Evolutionary conservation across 2,113 vertebrate species (phyloP).

Genomic region (Cheilinus undulatus): DNA sequence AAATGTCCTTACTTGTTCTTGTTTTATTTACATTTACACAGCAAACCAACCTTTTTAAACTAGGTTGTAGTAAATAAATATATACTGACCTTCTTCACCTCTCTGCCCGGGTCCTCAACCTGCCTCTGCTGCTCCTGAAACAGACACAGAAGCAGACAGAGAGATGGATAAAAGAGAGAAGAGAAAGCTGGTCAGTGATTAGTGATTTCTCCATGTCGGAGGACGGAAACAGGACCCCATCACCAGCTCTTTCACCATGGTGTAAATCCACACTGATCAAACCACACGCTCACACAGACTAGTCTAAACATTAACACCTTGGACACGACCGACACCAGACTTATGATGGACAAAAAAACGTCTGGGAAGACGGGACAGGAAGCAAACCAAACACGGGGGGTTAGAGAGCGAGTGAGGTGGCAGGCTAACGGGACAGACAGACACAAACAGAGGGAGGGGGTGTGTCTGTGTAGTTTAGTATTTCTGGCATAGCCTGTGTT

Average conservation of each 20-base stretch:
- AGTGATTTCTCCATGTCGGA: neutral
- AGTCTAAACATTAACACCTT: constrained; percentile 15
- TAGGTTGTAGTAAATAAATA: neutral
- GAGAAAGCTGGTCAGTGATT: constrained; percentile 1
- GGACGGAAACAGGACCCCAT: constrained; percentile 32
- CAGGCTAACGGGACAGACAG: constrained; percentile 46
- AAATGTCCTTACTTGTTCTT: too few species aligned
- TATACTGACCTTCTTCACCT: constrained; percentile 91
- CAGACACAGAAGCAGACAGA: constrained; percentile 18
- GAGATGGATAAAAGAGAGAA: constrained; percentile 8
- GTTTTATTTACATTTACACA: too few species aligned
- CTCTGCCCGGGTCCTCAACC: constrained; percentile 90
- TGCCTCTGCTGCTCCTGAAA: constrained; percentile 91
- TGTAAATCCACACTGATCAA: constrained; percentile 20
- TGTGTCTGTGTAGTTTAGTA: constrained; percentile 1
- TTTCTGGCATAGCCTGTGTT: neutral
- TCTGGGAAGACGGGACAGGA: constrained; percentile 33
- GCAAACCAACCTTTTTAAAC: too few species aligned
- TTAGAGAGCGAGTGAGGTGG: constrained; percentile 47
- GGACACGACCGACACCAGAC: constrained; percentile 17
- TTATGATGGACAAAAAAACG: constrained; percentile 12
- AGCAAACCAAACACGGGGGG: constrained; percentile 53
- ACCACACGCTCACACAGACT: constrained; percentile 14
- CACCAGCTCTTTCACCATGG: constrained; percentile 45
- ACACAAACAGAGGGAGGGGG: constrained; percentile 33